These are phyloP conservation scores for Suillia variegata DNA, from an alignment of 2,888 invertebrate genomes.

Conservation along the genomic window DNA sequence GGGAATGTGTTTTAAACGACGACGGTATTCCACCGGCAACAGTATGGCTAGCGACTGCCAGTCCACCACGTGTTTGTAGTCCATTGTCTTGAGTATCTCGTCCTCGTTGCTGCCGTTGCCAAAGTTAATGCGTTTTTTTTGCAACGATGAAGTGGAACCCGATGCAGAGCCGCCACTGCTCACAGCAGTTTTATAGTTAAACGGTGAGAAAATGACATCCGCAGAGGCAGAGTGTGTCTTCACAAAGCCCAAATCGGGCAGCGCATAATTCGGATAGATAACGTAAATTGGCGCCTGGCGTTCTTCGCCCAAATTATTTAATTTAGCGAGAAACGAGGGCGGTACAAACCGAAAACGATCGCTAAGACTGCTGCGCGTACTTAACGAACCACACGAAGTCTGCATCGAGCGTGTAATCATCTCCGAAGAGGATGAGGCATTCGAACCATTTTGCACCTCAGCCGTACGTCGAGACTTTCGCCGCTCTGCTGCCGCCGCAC, in stretches of 20 bases:
- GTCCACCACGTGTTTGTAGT: conserved; percentile 84
- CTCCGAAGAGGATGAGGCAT: conserved; percentile 53
- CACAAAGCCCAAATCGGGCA: conserved; percentile 87
- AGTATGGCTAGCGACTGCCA: conserved; percentile 92
- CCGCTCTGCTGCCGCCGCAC: conserved; percentile 31
- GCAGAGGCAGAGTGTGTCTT: conserved; percentile 62
- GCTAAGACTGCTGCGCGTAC: conserved; percentile 54
- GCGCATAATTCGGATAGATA: conserved; percentile 87
- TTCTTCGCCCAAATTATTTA: conserved; percentile 68
- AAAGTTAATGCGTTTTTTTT: conserved; percentile 41
- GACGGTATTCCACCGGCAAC: conserved; percentile 82
- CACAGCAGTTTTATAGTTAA: conserved; percentile 67
- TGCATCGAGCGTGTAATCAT: conserved; percentile 78
- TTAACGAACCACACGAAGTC: conserved; percentile 63
- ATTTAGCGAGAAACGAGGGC: conserved; percentile 72
- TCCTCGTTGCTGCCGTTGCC: conserved; percentile 74
- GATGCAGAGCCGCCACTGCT: conserved; percentile 32
- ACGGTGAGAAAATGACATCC: conserved; percentile 72
- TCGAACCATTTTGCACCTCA: conserved; percentile 38
- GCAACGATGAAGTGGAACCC: conserved; percentile 30
- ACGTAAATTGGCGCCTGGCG: conserved; percentile 81
- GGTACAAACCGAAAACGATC: conserved; percentile 70
- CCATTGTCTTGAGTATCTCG: conserved; percentile 79
- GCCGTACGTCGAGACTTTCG: conserved; percentile 31
- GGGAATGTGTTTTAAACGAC: conserved; percentile 77